Evolutionary conservation across 2,113 vertebrate species (phyloP).

Genomic region (Rhipidura dahli): DNA sequence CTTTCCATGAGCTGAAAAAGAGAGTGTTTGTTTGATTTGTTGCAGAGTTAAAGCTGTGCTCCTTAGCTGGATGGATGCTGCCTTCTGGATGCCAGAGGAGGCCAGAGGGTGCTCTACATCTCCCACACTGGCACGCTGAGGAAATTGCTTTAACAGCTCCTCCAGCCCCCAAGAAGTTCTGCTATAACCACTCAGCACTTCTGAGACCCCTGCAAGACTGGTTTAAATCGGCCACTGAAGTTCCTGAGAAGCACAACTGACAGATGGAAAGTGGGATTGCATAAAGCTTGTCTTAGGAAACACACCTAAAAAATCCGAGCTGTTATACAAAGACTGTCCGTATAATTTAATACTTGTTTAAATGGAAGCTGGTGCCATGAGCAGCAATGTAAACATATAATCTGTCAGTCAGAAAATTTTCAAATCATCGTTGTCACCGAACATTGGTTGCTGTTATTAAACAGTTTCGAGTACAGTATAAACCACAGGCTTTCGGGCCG

Average conservation of each 20-base stretch:
- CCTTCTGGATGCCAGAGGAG: not conserved
- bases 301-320: constrained; percentile 24
- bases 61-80: not conserved
- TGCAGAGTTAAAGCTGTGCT: not conserved
- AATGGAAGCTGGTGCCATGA: not conserved
- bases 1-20: not conserved
- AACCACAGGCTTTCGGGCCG: not conserved
- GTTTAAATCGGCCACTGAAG: constrained; percentile 34
- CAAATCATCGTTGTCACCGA: not conserved
- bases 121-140: fast-evolving
- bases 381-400: not conserved
- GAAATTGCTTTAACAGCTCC: not conserved
- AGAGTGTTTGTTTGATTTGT: not conserved
- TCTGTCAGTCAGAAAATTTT: not conserved
- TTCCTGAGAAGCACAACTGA: constrained; percentile 39
- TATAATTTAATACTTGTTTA: constrained; percentile 1
- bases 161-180: not conserved
- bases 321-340: constrained; percentile 29
- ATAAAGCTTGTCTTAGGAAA: constrained; percentile 32
- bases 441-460: not conserved
- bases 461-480: not conserved
- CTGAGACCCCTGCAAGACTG: constrained; percentile 6
- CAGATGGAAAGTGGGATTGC: constrained; percentile 65
- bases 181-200: not conserved
- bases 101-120: not conserved